Conservation (phyloP, 2,113 vertebrate species). For the Catagonus wagneri region DNA sequence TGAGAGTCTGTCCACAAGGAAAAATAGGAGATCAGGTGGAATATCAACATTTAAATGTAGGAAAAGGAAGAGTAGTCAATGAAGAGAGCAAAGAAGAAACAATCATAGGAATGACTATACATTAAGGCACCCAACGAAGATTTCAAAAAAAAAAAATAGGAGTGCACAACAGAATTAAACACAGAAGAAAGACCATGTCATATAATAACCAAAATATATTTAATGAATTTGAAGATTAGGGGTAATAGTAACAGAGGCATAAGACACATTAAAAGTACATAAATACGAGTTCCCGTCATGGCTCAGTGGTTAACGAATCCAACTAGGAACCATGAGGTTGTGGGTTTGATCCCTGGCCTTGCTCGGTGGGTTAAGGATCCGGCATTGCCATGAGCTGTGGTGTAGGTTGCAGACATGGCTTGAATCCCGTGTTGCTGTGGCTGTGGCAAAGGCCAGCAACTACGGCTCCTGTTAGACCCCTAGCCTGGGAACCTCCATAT, state of each 20-base stretch:
- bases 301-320: too few species aligned
- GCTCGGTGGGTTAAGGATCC: too few species aligned
- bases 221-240: background rate
- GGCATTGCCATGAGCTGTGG: too few species aligned
- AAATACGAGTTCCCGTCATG: too few species aligned
- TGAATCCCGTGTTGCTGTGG: too few species aligned
- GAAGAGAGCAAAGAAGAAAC: background rate
- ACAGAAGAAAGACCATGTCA: background rate
- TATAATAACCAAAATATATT: background rate
- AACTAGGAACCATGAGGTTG: too few species aligned
- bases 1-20: background rate
- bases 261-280: background rate
- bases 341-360: too few species aligned
- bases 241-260: background rate
- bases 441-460: too few species aligned
- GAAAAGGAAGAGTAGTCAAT: background rate
- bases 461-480: too few species aligned
- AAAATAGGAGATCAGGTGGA: background rate
- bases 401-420: too few species aligned
- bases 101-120: background rate
- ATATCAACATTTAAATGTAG: background rate
- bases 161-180: background rate
- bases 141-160: background rate
- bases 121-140: background rate
- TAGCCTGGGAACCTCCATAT: too few species aligned